A percentile compares a stretch with the other conserved stretches of the same genome.
These are phyloP conservation scores for Pampusana beccarii DNA, from an alignment of 2,113 vertebrate genomes.

Conservation along the genomic window DNA sequence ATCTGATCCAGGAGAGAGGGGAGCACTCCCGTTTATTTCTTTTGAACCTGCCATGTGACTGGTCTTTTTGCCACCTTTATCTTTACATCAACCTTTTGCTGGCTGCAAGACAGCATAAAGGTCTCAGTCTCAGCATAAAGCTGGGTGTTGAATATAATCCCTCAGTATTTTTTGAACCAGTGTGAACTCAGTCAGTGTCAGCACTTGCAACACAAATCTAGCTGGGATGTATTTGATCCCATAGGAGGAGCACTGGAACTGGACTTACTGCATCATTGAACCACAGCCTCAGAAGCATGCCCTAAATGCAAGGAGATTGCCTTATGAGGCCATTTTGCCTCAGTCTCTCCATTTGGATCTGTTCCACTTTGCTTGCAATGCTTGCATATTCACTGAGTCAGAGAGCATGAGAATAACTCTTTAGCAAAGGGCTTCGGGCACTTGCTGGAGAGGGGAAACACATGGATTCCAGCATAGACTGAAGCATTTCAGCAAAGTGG, in stretches of 20 bases:
- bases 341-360: not conserved
- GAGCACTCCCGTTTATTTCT: not conserved
- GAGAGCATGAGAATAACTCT: not conserved
- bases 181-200: not conserved
- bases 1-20: not conserved
- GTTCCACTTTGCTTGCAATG: not conserved
- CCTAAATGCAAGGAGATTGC: not conserved
- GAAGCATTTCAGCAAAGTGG: not conserved
- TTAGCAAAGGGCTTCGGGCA: not conserved
- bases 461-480: not conserved
- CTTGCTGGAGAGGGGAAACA: not conserved
- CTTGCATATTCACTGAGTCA: not conserved
- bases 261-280: not conserved
- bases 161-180: not conserved
- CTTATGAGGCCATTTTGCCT: conserved; percentile 40
- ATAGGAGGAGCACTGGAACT: not conserved
- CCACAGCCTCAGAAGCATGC: not conserved
- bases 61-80: not conserved
- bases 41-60: not conserved
- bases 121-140: not conserved
- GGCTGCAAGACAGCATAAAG: not conserved
- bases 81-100: conserved; percentile 5
- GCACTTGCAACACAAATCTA: not conserved
- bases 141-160: not conserved
- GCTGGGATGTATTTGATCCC: not conserved